phyloP scores from a whole-genome alignment of 2,797 vertebrate genomes.

The Bradypodion ventrale region DNA sequence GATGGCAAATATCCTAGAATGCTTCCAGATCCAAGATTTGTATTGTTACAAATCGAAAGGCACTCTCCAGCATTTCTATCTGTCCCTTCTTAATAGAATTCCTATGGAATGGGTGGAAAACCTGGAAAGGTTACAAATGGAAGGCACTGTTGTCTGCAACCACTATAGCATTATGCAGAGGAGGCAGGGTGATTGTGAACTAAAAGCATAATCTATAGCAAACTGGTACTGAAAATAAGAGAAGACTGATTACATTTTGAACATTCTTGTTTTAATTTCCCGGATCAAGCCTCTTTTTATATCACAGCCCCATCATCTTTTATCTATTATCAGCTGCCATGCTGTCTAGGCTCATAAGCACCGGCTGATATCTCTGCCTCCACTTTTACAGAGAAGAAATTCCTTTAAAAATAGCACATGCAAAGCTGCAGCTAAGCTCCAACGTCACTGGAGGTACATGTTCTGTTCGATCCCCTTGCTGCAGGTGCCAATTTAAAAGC shows the following conservation, averaged over 20 bases:
- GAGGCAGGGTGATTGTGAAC: too few relatives aligned
- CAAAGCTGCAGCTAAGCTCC: slow-evolving; percentile 22
- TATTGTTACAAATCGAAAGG: background rate
- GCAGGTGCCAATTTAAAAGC: slow-evolving; percentile 63
- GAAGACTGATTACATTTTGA: background rate
- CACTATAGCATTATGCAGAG: background rate
- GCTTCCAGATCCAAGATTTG: background rate
- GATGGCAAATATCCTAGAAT: background rate
- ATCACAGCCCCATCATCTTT: background rate
- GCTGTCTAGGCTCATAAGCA: background rate
- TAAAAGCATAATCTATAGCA: background rate
- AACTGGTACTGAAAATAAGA: background rate
- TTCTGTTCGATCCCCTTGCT: slow-evolving; percentile 3
- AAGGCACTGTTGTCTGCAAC: background rate
- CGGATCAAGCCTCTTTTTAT: background rate
- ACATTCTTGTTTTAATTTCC: background rate
- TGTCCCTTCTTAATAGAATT: background rate
- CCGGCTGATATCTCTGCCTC: background rate
- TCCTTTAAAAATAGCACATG: slow-evolving; percentile 11
- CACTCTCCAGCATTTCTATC: background rate
- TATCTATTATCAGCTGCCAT: background rate
- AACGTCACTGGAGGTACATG: slow-evolving; percentile 5
- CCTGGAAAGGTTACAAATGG: background rate
- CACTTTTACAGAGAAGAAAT: slow-evolving; percentile 19
- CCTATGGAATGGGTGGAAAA: background rate